Evolutionary conservation across 2,797 vertebrate genomes (phyloP).

Genomic region (Argentina silus): DNA sequence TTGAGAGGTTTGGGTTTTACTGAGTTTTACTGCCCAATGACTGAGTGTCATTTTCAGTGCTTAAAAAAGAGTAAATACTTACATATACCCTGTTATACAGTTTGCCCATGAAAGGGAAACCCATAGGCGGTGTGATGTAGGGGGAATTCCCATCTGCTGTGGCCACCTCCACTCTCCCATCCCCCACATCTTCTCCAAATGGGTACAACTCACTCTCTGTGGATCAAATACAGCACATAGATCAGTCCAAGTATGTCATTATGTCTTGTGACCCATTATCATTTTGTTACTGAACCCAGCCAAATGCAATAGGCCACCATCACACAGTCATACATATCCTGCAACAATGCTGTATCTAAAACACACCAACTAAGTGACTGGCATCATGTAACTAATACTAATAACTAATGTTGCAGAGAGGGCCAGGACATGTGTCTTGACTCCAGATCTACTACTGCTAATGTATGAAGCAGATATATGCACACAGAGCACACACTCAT

Average conservation of each 20-base stretch:
- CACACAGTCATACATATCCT: background rate
- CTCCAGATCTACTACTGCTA: background rate
- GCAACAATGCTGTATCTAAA: background rate
- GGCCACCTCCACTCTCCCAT: slow-evolving; percentile 63
- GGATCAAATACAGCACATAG: slow-evolving; percentile 16
- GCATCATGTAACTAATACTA: no score
- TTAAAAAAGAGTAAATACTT: background rate
- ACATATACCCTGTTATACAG: slow-evolving; percentile 72
- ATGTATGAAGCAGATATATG: background rate
- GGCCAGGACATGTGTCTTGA: no score
- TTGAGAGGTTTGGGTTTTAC: no score
- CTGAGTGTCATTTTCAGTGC: no score
- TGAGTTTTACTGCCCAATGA: no score
- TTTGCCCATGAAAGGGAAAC: slow-evolving; percentile 79
- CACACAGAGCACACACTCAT: background rate
- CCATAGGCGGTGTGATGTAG: slow-evolving; percentile 75
- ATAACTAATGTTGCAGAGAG: no score
- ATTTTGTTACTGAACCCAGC: no score
- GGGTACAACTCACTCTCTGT: slow-evolving; percentile 79
- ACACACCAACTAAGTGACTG: background rate
- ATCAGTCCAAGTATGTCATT: slow-evolving; percentile 2
- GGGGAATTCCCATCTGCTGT: slow-evolving; percentile 80
- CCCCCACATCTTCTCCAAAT: slow-evolving; percentile 77
- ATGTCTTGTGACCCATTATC: background rate
- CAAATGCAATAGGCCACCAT: background rate